These are phyloP conservation scores for Amphipoea lucens DNA, from an alignment of 2,888 invertebrate genomes.

Conservation along the genomic window DNA sequence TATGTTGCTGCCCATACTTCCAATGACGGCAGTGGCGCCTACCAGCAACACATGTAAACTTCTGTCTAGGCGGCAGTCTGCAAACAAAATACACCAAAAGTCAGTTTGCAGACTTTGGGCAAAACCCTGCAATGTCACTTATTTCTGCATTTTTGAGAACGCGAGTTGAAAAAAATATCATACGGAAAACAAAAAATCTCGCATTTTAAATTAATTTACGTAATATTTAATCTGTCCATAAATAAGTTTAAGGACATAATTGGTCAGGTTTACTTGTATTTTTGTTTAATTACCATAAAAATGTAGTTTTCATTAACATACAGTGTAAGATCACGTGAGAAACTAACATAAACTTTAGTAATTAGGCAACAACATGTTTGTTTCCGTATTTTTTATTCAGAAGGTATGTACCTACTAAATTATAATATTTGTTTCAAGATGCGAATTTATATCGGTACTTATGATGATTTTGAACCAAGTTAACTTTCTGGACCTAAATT, in stretches of 20 bases:
- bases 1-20: conserved; percentile 72
- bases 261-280: conserved; percentile 3
- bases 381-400: neutral
- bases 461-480: neutral
- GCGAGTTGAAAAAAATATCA: neutral
- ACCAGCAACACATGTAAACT: conserved; percentile 73
- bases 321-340: conserved; percentile 16
- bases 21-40: conserved; percentile 73
- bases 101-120: conserved; percentile 59
- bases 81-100: conserved; percentile 66
- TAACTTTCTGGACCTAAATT: neutral
- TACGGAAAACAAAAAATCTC: neutral
- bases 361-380: neutral
- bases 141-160: neutral
- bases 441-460: neutral
- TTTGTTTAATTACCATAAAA: neutral
- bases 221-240: neutral
- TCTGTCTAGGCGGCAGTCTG: conserved; percentile 73
- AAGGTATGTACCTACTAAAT: neutral
- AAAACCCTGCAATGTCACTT: conserved; percentile 56
- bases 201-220: neutral
- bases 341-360: neutral
- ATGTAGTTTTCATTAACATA: conserved; percentile 10
- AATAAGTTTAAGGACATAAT: conserved; percentile 16
- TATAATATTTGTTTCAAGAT: neutral